These are phyloP conservation scores for Euphydryas editha DNA, from an alignment of 2,888 invertebrate genomes.

Conservation along the genomic window DNA sequence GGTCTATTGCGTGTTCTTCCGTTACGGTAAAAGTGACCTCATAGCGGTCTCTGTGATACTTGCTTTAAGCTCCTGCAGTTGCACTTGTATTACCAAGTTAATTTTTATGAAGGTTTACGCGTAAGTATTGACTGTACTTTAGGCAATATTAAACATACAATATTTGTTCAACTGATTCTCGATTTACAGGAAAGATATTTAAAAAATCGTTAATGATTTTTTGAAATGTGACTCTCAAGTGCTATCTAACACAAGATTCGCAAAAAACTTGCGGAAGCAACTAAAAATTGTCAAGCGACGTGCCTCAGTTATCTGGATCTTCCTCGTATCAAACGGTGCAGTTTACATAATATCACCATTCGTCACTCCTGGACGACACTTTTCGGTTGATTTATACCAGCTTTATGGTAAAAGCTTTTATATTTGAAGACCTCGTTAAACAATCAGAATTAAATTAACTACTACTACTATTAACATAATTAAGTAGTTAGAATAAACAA, in stretches of 20 bases:
- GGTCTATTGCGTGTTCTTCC: constrained; percentile 2
- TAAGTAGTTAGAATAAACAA: no score
- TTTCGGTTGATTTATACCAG: constrained; percentile 49
- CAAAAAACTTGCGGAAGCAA: constrained; percentile 47
- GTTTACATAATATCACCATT: constrained; percentile 50
- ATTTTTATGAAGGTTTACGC: constrained; percentile 8
- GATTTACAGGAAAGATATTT: constrained; percentile 18
- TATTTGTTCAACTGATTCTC: no score
- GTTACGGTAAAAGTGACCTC: neutral
- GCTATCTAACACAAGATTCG: constrained; percentile 49
- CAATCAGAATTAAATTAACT: no score
- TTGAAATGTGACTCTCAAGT: constrained; percentile 48
- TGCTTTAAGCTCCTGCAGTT: constrained; percentile 6
- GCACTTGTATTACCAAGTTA: constrained; percentile 5
- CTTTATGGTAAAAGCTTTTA: constrained; percentile 48
- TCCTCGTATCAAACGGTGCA: constrained; percentile 53
- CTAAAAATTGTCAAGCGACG: constrained; percentile 56
- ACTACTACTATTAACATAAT: no score
- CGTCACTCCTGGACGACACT: constrained; percentile 52
- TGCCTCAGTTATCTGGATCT: constrained; percentile 55
- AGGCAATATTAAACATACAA: no score
- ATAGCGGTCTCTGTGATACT: neutral
- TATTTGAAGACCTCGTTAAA: neutral
- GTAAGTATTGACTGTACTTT: neutral
- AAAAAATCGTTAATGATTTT: constrained; percentile 43